Conservation (phyloP, 1,140 invertebrate genomes). For the Rhizoglyphus robini region DNA sequence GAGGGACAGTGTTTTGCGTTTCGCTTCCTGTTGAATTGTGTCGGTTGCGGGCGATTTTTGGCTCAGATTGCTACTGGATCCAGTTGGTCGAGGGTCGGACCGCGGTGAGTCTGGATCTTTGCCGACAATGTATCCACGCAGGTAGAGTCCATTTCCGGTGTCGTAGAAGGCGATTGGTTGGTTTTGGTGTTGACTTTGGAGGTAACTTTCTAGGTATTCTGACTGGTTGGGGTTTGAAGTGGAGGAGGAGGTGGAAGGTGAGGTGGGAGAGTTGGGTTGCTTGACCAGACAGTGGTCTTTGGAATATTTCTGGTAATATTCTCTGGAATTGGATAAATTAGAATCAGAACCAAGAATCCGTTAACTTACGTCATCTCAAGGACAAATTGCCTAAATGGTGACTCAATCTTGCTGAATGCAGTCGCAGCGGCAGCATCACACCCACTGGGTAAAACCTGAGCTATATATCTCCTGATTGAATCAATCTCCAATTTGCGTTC, state of each 20-base stretch:
- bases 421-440: neutral
- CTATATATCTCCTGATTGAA: neutral
- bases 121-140: conserved; percentile 7
- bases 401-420: neutral
- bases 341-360: neutral
- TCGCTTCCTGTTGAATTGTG: neutral
- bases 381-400: conserved; percentile 9
- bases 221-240: neutral
- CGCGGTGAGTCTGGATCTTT: neutral
- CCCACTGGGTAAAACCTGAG: neutral
- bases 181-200: neutral
- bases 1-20: neutral
- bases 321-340: neutral
- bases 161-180: conserved; percentile 10
- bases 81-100: neutral
- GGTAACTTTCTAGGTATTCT: neutral
- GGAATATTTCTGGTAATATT: neutral
- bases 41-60: neutral
- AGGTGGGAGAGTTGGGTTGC: too few species aligned
- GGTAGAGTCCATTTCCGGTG: neutral
- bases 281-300: neutral
- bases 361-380: conserved; percentile 10
- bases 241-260: too few species aligned
- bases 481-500: conserved; percentile 10
- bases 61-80: neutral